Base-by-base conservation (phyloP, 2,797 vertebrate species). In the Acrossocheilus wenchowensis region DNA sequence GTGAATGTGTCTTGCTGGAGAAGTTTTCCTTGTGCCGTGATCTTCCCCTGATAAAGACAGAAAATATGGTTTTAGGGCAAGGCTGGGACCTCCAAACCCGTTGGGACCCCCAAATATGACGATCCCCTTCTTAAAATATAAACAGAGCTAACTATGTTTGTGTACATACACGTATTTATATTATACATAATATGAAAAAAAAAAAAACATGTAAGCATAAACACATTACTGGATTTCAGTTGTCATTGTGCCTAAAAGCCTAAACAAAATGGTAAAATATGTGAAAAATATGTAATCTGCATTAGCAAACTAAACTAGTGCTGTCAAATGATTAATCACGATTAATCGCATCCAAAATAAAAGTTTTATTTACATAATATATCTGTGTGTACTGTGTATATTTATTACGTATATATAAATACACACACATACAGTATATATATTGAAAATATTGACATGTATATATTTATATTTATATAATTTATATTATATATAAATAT, bases 21-120 rank as follows among this genome's bases (percentile, higher is more conserved):
- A 88, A 98, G 95, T 91, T 98, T 98, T 57, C 97, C 97, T 93
- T 97, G 97, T 52, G 97, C 97, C 7, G 97, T 98, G 93, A 98
- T 96, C 92, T 98, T 98, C 26, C 97, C 97, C 97, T 98, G 90
- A 73, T 41, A 39, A 66, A 62, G n/a, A 80, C 8, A 82, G 78
- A 87, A 75, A 78, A 21, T 52, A 5, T 30, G 15, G 30, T 19
- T 83, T 85, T 64, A 85, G 50, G 26, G 30, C 62, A 81, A 26
- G 41, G 60, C 14, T 30, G 26, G 26, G 26, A 26, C 26, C 69
- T 52, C 9, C 10, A 81, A 80, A 80, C 5, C 15, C 11, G 1
- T 36, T 80, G 78, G 9, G n/a, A 45, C n/a, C 17, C n/a, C 41
- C 26, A 50, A 64, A 68, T 34, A 81, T 62, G 54, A 80, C 10